Evolutionary conservation across 2,888 invertebrate genomes (phyloP), one percentile per base, ranked within the genome.

Genomic region (Morpho deidamia): DNA sequence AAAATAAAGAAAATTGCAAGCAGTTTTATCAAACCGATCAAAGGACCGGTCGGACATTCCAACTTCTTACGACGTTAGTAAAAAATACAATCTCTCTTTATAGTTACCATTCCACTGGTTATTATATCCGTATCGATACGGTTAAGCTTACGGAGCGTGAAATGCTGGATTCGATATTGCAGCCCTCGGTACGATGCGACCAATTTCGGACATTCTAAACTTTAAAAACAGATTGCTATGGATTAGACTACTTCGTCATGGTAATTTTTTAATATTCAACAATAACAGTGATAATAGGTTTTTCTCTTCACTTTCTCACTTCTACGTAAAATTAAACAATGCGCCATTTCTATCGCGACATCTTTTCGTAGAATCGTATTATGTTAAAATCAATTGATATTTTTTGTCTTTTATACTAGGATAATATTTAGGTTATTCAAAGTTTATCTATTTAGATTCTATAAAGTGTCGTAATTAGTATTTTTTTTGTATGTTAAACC

Each of bases 31-130:
- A 84, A 83, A 84, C 75, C 84, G 86, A 88, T 88, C 87, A 87
- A 89, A 88, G 88, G 88, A 81, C 81, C 84, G 82, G 77, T 75
- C 83, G 82, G 81, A 78, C 86, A 85, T 88, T 88, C 87, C 87
- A 77, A 86, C 78, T 83, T 82, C 86, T 87, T 88, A 88, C 81
- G 88, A 88, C 84, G 86, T 83, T 87, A 88, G 85, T 88, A 88
- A 88, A 88, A 58, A 88, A 87, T 83, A 88, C 87, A 88, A 88
- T 88, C 87, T 88, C 77, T 82, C 88, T 88, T 88, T 88, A 88
- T 88, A 88, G 88, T 88, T 87, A 88, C 84, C 85, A 87, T 88
- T 88, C 78, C 84, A 82, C 81, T 86, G 88, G 88, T 87, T 87
- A 87, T 88, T 88, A 83, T 85, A 83, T 83, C 83, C 83, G 83